Percentiles rank a stretch among this genome's conserved stretches.
These are phyloP conservation scores for Phenganax stokvisi DNA, from an alignment of 92 coral and sea anemone species.

Conservation along the genomic window DNA sequence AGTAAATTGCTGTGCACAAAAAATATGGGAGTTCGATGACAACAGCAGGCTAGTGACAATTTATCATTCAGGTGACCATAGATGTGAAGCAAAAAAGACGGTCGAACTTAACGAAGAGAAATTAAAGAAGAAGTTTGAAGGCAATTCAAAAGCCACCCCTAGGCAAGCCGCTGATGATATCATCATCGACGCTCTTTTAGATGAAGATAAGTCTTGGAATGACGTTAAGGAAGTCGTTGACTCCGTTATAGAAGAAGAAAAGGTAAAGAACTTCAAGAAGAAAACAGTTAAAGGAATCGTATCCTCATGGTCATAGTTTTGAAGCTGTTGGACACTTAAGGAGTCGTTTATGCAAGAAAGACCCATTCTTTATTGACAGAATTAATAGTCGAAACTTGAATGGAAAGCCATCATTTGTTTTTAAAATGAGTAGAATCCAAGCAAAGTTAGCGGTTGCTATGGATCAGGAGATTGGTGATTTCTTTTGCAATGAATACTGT, in stretches of 20 bases:
- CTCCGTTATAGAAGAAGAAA: conserved; percentile 13
- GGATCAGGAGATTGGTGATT: conserved; percentile 20
- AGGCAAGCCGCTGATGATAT: conserved; percentile 24
- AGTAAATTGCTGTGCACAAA: conserved; percentile 26
- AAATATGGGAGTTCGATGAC: conserved; percentile 35
- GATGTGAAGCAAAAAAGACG: neutral
- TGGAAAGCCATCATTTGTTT: conserved; percentile 25
- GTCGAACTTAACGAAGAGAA: neutral
- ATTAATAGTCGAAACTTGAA: conserved; percentile 8
- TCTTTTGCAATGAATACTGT: conserved; percentile 21
- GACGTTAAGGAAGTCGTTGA: conserved; percentile 15
- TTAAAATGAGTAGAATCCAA: conserved; percentile 40
- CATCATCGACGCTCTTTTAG: conserved; percentile 9
- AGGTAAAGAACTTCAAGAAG: conserved; percentile 17
- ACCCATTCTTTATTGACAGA: conserved; percentile 12
- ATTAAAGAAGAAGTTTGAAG: neutral
- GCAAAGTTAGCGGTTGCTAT: conserved; percentile 42
- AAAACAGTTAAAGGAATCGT: neutral
- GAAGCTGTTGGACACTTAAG: conserved; percentile 21
- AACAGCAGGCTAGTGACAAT: neutral
- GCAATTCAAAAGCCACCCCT: conserved; percentile 5
- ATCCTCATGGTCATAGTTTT: conserved; percentile 21
- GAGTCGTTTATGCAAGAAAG: neutral
- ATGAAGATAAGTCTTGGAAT: conserved; percentile 17
- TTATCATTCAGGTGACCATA: conserved; percentile 30